phyloP scores from a whole-genome alignment of 2,113 vertebrate genomes.

The Python bivittatus region DNA sequence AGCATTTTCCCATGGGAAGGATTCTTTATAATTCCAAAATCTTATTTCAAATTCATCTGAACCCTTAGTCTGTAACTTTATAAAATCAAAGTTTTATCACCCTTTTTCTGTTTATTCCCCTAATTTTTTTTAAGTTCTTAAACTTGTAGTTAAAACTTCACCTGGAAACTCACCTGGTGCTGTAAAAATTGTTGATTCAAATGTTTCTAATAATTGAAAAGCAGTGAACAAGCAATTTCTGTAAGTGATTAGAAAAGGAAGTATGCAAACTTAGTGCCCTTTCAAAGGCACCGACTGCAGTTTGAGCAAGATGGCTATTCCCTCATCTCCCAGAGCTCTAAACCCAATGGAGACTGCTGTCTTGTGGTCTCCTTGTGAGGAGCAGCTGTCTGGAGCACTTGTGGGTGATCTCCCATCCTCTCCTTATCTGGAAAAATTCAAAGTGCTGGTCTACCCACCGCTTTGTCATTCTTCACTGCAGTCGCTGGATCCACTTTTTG shows the following conservation, averaged over 20 bases:
- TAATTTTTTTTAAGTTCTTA: background rate
- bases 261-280: background rate
- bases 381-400: background rate
- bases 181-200: background rate
- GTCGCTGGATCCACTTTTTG: background rate
- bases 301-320: background rate
- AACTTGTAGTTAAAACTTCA: background rate
- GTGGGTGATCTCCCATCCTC: background rate
- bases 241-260: background rate
- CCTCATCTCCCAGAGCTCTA: background rate
- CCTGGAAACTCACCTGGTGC: background rate
- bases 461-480: background rate
- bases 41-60: background rate
- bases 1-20: background rate
- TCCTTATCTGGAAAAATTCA: background rate
- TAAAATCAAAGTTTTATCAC: background rate
- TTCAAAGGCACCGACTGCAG: background rate
- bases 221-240: background rate
- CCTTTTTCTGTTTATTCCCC: background rate
- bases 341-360: background rate
- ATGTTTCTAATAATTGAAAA: background rate
- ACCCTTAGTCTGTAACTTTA: background rate
- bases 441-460: background rate
- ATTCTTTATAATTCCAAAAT: background rate
- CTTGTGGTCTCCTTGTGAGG: background rate